Evolutionary conservation across 2,888 invertebrate genomes (phyloP).

Genomic region (Pomacea canaliculata): DNA sequence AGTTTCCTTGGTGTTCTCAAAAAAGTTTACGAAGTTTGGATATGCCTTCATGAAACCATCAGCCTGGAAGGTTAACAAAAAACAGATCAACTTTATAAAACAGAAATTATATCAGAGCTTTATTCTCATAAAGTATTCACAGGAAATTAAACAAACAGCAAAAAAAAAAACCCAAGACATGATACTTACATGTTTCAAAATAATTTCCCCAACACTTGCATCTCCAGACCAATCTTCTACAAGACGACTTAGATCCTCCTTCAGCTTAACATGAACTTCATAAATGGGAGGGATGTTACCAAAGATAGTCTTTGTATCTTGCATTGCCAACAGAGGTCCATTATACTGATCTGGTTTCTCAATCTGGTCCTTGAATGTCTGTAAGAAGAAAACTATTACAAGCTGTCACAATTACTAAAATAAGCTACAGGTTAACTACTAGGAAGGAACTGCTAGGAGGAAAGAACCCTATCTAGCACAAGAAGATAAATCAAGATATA

Average conservation of each 20-base stretch:
- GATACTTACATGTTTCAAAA: conserved; percentile 78
- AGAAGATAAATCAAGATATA: background rate
- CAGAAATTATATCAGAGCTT: background rate
- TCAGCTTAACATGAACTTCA: conserved; percentile 87
- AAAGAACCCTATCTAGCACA: background rate
- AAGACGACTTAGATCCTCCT: conserved; percentile 74
- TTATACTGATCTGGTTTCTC: conserved; percentile 88
- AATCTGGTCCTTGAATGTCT: conserved; percentile 94
- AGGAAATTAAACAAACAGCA: background rate
- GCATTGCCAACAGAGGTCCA: conserved; percentile 72
- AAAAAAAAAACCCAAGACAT: background rate
- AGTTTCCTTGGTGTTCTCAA: conserved; percentile 96
- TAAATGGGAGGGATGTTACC: conserved; percentile 95
- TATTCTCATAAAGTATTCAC: background rate
- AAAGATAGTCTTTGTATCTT: conserved; percentile 94
- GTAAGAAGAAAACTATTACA: conserved; percentile 32
- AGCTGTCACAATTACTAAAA: background rate
- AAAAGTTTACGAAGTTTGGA: conserved; percentile 98
- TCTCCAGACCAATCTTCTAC: conserved; percentile 90
- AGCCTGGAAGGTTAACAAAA: conserved; percentile 71
- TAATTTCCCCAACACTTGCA: conserved; percentile 86
- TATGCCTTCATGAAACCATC: conserved; percentile 92
- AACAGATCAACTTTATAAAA: background rate
- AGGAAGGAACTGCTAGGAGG: too few relatives aligned
- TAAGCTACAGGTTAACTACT: background rate